These are phyloP conservation scores for Leucoptera coffeella DNA, from an alignment of 2,888 invertebrate genomes.

Conservation along the genomic window DNA sequence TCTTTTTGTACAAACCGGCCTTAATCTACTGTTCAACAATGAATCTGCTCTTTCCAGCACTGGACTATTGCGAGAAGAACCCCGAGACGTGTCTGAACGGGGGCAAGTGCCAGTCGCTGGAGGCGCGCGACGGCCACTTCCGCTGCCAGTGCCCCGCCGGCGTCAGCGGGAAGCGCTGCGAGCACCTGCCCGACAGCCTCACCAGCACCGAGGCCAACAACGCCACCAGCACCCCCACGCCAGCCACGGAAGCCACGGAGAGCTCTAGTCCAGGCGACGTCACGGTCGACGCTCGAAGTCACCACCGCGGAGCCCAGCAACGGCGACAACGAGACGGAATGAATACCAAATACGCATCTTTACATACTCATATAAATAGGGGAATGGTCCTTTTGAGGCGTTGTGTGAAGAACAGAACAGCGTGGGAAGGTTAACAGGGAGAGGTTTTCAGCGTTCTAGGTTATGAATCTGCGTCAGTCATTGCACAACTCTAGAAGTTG, in stretches of 20 bases:
- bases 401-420: too few species aligned
- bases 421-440: too few species aligned
- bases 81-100: conserved; percentile 70
- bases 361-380: too few species aligned
- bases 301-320: conserved; percentile 12
- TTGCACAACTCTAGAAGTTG: too few species aligned
- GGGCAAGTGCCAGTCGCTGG: conserved; percentile 73
- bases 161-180: conserved; percentile 70
- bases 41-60: conserved; percentile 48
- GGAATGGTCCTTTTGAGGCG: too few species aligned
- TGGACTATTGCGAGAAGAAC: conserved; percentile 79
- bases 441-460: too few species aligned
- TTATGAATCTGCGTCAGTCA: too few species aligned
- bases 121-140: conserved; percentile 70
- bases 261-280: conserved; percentile 6
- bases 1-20: too few species aligned
- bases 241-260: conserved; percentile 5
- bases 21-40: too few species aligned
- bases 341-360: too few species aligned
- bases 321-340: conserved; percentile 28
- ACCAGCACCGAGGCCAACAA: conserved; percentile 12
- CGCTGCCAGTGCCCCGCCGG: conserved; percentile 72
- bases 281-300: conserved; percentile 7
- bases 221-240: too few species aligned
- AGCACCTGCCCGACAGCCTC: conserved; percentile 40